Evolutionary conservation across 2,113 vertebrate genomes (phyloP).

Genomic region (Eretmochelys imbricata): DNA sequence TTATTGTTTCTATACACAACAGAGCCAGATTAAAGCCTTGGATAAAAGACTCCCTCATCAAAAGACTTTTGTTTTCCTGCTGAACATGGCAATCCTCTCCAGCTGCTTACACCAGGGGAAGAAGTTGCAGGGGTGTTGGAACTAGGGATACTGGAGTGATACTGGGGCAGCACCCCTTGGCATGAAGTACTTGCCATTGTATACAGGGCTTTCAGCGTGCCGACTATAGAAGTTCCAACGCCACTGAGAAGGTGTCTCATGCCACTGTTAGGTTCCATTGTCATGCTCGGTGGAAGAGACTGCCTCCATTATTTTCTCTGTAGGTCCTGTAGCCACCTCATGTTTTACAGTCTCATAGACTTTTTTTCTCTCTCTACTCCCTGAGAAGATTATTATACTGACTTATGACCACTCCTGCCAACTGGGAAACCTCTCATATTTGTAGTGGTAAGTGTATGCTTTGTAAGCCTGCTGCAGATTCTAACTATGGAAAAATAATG

Average conservation of each 20-base stretch:
- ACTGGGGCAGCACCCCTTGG: neutral
- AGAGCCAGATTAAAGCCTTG: constrained; percentile 42
- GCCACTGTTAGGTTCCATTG: constrained; percentile 9
- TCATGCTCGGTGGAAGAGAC: constrained; percentile 31
- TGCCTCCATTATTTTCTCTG: constrained; percentile 43
- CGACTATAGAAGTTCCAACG: neutral
- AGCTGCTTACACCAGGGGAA: too few species aligned
- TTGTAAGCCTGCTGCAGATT: constrained; percentile 1
- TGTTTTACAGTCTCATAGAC: constrained; percentile 31
- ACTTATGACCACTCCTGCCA: neutral
- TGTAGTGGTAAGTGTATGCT: neutral
- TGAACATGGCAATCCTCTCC: too few species aligned
- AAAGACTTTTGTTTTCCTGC: neutral
- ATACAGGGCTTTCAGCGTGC: neutral
- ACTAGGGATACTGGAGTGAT: too few species aligned
- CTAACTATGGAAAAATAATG: constrained; percentile 32
- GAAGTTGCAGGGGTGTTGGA: too few species aligned
- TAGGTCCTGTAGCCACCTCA: neutral
- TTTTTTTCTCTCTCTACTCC: constrained; percentile 21
- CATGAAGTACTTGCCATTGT: neutral
- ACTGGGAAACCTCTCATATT: neutral
- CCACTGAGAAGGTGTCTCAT: neutral
- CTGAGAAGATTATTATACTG: neutral
- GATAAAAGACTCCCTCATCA: constrained; percentile 20
- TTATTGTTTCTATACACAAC: constrained; percentile 37